Base-by-base conservation (phyloP, 53 echinoderm and acorn worm genomes). In the Holothuria scabra region DNA sequence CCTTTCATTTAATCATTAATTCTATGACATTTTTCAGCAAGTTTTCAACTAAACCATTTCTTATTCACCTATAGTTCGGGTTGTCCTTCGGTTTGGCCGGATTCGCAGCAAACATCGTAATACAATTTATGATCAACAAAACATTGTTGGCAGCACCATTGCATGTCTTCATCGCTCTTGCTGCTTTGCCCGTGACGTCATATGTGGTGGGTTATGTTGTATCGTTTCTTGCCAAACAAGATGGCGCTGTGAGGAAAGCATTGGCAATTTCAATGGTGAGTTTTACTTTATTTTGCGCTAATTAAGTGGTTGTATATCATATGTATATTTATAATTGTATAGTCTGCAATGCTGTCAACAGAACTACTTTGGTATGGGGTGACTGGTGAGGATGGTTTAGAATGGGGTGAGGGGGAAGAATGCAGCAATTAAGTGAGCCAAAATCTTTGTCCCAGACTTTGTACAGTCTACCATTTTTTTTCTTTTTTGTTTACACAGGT, bases 101-200 rank as follows among this genome's bases (percentile, higher is more conserved):
- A 12, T 91, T 69, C 41, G 59, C 64, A 2, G 65, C 84, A 10
- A 84, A 69, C 57, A 66, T 84, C 64, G 21, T 91, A 21, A 19
- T 91, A 1, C 85, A 91, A 25, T 69, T 91, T 59, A 34, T 80
- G 44, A 60, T 91, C 68, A 64, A 91, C 52, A 87, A 87, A 38
- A 69, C 84, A 9, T 21, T 84, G 14, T 56, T 87, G 63, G 66
- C 59, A 29, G 87, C 80, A 24, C 84, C 91, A 19, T n/a, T 49
- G 61, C 60, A 59, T 28, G 80, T 91, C 4, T 91, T 79, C 87
- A 67, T 81, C 71, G 87, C 87, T 34, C 60, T 67, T 11, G 24
- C 84, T 4, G 8, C 84, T 20, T 69, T 91, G 33, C 81, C 87
- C 19, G 35, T 84, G 4, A 24, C 60, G 10, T 87, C 83, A 1